A percentile compares a stretch with the other conserved stretches of the same genome.
These are phyloP conservation scores for Penaeus vannamei DNA, from an alignment of 1,140 invertebrate genomes.

Conservation along the genomic window DNA sequence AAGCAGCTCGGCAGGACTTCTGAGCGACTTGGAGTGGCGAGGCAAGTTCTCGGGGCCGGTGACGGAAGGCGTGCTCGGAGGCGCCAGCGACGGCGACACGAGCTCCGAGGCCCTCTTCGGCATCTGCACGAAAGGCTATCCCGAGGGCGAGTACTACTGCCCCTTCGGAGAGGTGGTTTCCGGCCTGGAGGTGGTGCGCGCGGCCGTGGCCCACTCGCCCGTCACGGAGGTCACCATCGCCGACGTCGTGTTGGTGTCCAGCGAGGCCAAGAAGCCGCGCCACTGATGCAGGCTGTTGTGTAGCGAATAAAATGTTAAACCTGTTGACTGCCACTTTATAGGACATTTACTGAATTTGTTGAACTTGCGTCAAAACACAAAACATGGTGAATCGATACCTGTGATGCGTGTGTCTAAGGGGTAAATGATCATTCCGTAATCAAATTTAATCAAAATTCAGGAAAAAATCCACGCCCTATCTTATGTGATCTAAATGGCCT, in stretches of 20 bases:
- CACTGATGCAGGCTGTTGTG: too few relatives aligned
- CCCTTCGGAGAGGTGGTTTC: conserved; percentile 41
- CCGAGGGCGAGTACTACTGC: conserved; percentile 7
- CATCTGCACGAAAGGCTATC: conserved; percentile 36
- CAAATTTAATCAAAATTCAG: too few relatives aligned
- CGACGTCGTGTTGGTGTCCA: background rate
- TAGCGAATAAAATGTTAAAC: too few relatives aligned
- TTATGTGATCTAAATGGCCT: too few relatives aligned
- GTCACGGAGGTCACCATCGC: background rate
- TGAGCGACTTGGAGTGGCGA: conserved; percentile 45
- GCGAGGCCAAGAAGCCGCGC: too few relatives aligned
- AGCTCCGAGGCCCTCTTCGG: conserved; percentile 30
- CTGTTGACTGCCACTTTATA: too few relatives aligned
- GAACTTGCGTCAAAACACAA: too few relatives aligned
- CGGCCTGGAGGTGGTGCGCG: background rate
- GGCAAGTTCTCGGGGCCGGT: conserved; percentile 34
- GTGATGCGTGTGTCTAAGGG: too few relatives aligned
- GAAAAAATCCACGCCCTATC: too few relatives aligned
- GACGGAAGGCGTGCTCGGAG: conserved; percentile 32
- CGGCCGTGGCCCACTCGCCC: background rate
- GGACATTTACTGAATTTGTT: too few relatives aligned
- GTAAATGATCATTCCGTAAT: too few relatives aligned
- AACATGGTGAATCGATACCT: too few relatives aligned
- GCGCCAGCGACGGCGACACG: conserved; percentile 16
- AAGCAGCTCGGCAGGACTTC: conserved; percentile 4